These are phyloP conservation scores for Macaria notata DNA, from an alignment of 2,888 invertebrate genomes.

Conservation along the genomic window DNA sequence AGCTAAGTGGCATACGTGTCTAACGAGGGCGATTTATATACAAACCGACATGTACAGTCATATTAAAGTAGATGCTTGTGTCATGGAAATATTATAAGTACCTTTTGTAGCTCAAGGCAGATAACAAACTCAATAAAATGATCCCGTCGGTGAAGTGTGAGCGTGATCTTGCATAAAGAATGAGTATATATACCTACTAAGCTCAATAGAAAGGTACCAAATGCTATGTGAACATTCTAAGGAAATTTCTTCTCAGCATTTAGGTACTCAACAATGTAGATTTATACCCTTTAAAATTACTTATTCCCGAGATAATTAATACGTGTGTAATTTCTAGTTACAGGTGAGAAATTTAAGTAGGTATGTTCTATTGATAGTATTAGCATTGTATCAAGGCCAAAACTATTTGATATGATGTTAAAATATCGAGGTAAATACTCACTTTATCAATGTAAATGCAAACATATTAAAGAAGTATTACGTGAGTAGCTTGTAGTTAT, in stretches of 20 bases:
- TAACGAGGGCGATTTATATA: slow-evolving; percentile 36
- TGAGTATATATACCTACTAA: neutral
- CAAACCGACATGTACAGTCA: slow-evolving; percentile 23
- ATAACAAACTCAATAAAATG: slow-evolving; percentile 34
- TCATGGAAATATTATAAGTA: slow-evolving; percentile 37
- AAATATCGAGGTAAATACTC: no score
- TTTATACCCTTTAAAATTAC: no score
- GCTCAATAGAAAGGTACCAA: no score
- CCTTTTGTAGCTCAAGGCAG: slow-evolving; percentile 46
- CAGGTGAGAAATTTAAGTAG: neutral
- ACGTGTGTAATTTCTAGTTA: neutral
- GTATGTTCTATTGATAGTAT: neutral
- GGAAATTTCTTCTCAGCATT: neutral
- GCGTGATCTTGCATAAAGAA: slow-evolving; percentile 11
- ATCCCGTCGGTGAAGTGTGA: slow-evolving; percentile 5
- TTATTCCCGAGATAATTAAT: neutral
- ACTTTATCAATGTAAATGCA: no score
- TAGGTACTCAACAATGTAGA: neutral
- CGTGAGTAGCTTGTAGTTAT: no score
- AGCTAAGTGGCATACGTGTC: slow-evolving; percentile 20
- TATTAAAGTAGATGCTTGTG: slow-evolving; percentile 34
- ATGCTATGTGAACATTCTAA: no score
- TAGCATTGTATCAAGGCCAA: no score
- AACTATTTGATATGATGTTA: no score
- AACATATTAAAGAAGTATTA: no score